These are phyloP conservation scores for Vanessa atalanta DNA, from an alignment of 1,140 invertebrate species.

Conservation along the genomic window DNA sequence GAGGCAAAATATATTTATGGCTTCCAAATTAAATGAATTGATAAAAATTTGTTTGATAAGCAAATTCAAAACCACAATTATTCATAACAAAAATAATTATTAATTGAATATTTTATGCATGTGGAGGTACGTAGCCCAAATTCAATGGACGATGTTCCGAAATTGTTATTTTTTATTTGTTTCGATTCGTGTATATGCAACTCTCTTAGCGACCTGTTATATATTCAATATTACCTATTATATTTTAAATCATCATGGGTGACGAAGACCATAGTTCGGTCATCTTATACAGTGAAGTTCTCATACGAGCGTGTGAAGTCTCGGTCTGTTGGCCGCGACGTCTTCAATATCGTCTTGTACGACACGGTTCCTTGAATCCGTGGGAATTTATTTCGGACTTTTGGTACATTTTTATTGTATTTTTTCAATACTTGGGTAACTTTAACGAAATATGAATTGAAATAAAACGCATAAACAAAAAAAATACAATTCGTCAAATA, in stretches of 20 bases:
- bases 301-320: constrained; percentile 71
- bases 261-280: constrained; percentile 61
- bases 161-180: no score
- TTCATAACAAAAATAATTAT: neutral
- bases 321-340: constrained; percentile 46
- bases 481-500: no score
- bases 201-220: no score
- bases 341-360: constrained; percentile 58
- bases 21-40: neutral
- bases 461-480: neutral
- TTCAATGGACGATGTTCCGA: no score
- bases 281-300: constrained; percentile 61
- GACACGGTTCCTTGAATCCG: constrained; percentile 52
- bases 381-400: constrained; percentile 53
- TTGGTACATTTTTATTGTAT: constrained; percentile 34
- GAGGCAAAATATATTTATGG: constrained; percentile 7
- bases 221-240: neutral
- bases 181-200: neutral
- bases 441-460: constrained; percentile 2
- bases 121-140: no score
- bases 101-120: neutral
- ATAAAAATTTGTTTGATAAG: neutral
- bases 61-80: neutral
- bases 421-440: neutral
- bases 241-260: constrained; percentile 30